Conservation (phyloP, 2,797 vertebrate species). For the Glyptemys insculpta region DNA sequence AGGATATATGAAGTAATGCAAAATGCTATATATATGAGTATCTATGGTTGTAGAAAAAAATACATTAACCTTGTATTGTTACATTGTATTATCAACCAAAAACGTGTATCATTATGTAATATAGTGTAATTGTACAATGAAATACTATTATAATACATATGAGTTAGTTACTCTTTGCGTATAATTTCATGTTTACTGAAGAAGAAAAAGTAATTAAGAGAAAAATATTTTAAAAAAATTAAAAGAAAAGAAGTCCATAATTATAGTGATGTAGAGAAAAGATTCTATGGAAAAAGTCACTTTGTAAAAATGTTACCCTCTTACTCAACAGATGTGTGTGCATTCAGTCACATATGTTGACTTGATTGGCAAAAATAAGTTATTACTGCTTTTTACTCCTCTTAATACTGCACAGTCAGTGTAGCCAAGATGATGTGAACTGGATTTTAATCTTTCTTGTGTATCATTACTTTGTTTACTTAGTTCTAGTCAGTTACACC, state of each 20-base stretch:
- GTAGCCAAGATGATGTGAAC: slow-evolving; percentile 3
- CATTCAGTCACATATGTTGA: slow-evolving; percentile 41
- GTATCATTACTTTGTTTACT: slow-evolving; percentile 24
- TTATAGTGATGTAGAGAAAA: neutral
- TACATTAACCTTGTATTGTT: neutral
- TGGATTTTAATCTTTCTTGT: neutral
- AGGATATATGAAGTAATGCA: neutral
- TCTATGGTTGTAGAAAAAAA: neutral
- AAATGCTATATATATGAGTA: neutral
- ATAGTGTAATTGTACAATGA: neutral
- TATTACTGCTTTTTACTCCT: slow-evolving; percentile 34
- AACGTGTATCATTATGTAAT: neutral
- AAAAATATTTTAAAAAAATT: neutral
- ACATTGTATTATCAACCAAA: neutral
- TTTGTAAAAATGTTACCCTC: slow-evolving; percentile 23
- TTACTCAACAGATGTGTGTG: neutral
- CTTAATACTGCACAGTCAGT: neutral
- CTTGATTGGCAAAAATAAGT: slow-evolving; percentile 43
- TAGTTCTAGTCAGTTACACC: slow-evolving; percentile 3
- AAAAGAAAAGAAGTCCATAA: neutral
- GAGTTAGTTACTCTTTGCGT: neutral
- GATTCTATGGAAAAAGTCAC: neutral
- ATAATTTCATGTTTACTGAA: neutral
- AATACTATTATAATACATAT: neutral
- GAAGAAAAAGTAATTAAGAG: accelerated